Evolutionary conservation across 2,113 vertebrate species (phyloP).

Genomic region (Aptenodytes forsteri): DNA sequence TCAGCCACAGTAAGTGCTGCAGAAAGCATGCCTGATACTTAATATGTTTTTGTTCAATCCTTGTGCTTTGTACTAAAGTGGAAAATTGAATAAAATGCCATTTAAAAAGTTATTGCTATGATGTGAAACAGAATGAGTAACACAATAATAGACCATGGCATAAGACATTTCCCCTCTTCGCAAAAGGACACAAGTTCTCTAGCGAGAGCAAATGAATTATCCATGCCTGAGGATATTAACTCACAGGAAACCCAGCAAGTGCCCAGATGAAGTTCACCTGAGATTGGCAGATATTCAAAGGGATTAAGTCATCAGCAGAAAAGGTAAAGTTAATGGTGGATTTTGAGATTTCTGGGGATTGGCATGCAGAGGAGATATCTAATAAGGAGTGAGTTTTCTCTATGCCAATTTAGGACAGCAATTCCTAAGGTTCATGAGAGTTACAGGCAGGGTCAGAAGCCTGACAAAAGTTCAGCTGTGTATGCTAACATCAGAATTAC

Average conservation of each 20-base stretch:
- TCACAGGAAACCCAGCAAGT: not conserved
- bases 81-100: constrained; percentile 10
- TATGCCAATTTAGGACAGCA: not conserved
- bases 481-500: not conserved
- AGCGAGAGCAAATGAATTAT: not conserved
- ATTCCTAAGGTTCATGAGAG: not conserved
- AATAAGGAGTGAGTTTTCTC: not conserved
- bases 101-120: not conserved
- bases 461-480: not conserved
- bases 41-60: not conserved
- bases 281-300: not conserved
- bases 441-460: not conserved
- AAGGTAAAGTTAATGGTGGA: not conserved
- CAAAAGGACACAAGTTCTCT: not conserved
- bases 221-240: not conserved
- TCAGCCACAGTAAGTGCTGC: not conserved
- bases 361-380: not conserved
- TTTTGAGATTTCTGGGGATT: not conserved
- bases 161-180: not conserved
- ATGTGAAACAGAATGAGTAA: not conserved
- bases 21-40: not conserved
- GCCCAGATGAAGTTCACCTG: not conserved
- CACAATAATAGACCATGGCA: not conserved
- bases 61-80: not conserved
- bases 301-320: not conserved